A percentile compares a stretch with the other conserved stretches of the same genome.
Evolutionary conservation across 2,888 invertebrate species (phyloP).

Genomic region (Caenorhabditis virilis): DNA sequence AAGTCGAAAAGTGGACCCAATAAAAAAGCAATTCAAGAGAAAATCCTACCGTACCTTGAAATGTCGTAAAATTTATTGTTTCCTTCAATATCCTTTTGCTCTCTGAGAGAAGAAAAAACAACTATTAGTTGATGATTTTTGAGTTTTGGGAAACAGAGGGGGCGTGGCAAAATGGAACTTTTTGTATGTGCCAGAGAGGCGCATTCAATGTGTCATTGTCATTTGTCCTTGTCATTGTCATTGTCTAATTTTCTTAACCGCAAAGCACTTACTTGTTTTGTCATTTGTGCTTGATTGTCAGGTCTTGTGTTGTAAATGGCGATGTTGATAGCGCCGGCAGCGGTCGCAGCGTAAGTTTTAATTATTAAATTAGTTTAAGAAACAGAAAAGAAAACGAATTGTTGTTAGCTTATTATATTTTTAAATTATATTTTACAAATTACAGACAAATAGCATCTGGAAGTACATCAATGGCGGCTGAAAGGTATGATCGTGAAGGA

Average conservation of each 20-base stretch:
- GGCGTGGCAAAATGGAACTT: too few relatives aligned
- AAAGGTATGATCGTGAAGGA: conserved; percentile 23
- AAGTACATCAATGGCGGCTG: conserved; percentile 41
- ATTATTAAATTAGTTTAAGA: not conserved
- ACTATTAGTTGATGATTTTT: too few relatives aligned
- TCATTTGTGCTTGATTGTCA: not conserved
- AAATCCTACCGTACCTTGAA: too few relatives aligned
- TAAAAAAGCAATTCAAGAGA: too few relatives aligned
- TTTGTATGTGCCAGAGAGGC: too few relatives aligned
- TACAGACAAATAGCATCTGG: conserved; percentile 50
- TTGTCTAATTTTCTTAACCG: not conserved
- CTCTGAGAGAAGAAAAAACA: too few relatives aligned
- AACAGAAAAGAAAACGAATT: not conserved
- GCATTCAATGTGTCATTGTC: too few relatives aligned
- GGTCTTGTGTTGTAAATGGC: conserved; percentile 21
- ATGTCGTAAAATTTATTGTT: too few relatives aligned
- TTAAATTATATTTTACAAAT: conserved; percentile 1
- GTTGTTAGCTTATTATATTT: not conserved
- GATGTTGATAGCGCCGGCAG: conserved; percentile 30
- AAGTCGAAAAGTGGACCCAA: too few relatives aligned
- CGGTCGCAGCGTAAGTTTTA: conserved; percentile 34
- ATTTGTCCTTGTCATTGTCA: not conserved
- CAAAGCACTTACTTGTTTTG: not conserved
- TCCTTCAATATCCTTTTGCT: too few relatives aligned
- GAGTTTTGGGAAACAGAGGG: too few relatives aligned